These are phyloP conservation scores for Drosophila suzukii DNA, from an alignment of 1,140 invertebrate genomes.

Conservation along the genomic window DNA sequence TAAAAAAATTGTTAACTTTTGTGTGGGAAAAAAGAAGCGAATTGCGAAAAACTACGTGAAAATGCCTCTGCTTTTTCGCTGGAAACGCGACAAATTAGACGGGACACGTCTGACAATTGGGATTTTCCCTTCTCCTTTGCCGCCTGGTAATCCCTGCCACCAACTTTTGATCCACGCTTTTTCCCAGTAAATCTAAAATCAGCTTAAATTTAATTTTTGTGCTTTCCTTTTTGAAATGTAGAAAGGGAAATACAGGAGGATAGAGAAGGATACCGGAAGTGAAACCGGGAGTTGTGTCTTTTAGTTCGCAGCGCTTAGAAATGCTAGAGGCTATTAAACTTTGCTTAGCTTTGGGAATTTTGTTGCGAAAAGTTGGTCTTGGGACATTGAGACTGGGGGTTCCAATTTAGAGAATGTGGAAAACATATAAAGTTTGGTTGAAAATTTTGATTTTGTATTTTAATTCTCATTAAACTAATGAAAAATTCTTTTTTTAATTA, in stretches of 20 bases:
- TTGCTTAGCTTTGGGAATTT: slow-evolving; percentile 12
- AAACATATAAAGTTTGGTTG: too few relatives aligned
- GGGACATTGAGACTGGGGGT: not conserved
- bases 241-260: not conserved
- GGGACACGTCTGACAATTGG: slow-evolving; percentile 42
- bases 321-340: slow-evolving; percentile 47
- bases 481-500: not conserved
- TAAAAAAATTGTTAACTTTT: slow-evolving; percentile 60
- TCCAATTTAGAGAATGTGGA: not conserved
- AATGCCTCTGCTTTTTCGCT: slow-evolving; percentile 10
- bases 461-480: too few relatives aligned
- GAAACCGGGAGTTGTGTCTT: slow-evolving; percentile 18
- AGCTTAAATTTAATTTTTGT: slow-evolving; percentile 75
- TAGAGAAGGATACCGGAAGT: slow-evolving; percentile 17
- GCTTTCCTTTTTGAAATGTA: slow-evolving; percentile 39
- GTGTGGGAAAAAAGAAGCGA: slow-evolving; percentile 12
- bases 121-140: slow-evolving; percentile 12
- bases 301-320: slow-evolving; percentile 19
- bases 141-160: slow-evolving; percentile 15
- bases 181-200: slow-evolving; percentile 58
- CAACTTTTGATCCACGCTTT: not conserved
- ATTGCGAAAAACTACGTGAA: slow-evolving; percentile 39
- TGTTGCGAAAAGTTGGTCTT: not conserved
- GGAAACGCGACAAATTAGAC: slow-evolving; percentile 48
- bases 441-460: too few relatives aligned